phyloP scores from a whole-genome alignment of 2,113 vertebrate species.

The Manacus vitellinus region DNA sequence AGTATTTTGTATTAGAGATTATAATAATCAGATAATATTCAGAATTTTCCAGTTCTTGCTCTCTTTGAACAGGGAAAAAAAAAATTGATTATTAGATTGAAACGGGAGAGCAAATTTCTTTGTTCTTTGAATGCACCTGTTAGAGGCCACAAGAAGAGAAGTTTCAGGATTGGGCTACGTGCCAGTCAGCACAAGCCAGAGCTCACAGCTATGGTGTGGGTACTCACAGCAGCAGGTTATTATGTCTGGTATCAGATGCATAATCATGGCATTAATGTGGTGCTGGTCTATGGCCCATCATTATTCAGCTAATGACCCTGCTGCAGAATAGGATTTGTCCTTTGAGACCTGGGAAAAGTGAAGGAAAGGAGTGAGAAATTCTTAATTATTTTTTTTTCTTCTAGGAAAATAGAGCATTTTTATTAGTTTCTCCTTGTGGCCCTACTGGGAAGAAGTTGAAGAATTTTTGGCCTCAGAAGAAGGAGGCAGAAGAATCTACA shows the following conservation, averaged over 20 bases:
- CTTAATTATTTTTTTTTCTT: neutral
- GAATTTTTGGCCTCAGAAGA: neutral
- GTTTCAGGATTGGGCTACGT: neutral
- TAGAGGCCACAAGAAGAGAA: neutral
- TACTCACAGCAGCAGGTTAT: neutral
- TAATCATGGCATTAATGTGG: neutral
- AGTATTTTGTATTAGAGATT: neutral
- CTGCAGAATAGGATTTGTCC: neutral
- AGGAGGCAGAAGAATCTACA: neutral
- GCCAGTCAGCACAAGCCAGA: neutral
- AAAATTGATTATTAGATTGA: neutral
- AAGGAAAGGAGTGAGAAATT: neutral
- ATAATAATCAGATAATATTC: neutral
- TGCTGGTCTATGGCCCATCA: neutral
- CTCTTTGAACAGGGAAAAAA: neutral
- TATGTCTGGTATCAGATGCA: neutral
- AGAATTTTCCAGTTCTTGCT: neutral
- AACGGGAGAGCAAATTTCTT: neutral
- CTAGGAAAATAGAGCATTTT: neutral
- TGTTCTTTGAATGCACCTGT: neutral
- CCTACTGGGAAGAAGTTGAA: neutral
- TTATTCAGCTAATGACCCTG: neutral
- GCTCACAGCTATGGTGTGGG: neutral
- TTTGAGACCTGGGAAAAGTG: neutral
- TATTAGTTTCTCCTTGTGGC: neutral